Evolutionary conservation across 2,797 vertebrate species (phyloP).

Genomic region (Hozukius guyotensis): DNA sequence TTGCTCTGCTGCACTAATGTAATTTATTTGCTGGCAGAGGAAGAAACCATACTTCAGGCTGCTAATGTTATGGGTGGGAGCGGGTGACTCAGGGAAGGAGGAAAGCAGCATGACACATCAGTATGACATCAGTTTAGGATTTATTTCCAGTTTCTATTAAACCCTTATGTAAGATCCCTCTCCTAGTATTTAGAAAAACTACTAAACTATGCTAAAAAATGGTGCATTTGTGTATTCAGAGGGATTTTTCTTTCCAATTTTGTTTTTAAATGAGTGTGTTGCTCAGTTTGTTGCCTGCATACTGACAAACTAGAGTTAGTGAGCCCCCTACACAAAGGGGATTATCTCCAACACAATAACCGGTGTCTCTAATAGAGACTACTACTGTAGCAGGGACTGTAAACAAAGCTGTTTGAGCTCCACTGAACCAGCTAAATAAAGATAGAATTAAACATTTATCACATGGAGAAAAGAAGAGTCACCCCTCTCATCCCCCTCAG

Average conservation of each 20-base stretch:
- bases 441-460: neutral
- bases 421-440: neutral
- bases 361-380: neutral
- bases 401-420: constrained; percentile 14
- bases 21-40: constrained; percentile 37
- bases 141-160: constrained; percentile 9
- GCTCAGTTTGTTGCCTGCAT: constrained; percentile 1
- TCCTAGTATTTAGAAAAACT: neutral
- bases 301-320: constrained; percentile 22
- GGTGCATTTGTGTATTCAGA: neutral
- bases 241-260: neutral
- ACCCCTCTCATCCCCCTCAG: neutral
- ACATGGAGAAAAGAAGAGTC: neutral
- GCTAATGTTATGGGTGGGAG: constrained; percentile 45
- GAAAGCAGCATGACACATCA: constrained; percentile 69
- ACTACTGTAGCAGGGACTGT: neutral
- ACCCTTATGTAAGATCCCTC: neutral
- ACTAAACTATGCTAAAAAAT: neutral
- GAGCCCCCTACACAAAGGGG: constrained; percentile 48
- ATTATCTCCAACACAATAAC: constrained; percentile 56
- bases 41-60: constrained; percentile 36
- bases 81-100: constrained; percentile 63
- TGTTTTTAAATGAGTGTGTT: neutral
- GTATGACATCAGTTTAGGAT: constrained; percentile 58
- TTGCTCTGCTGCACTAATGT: constrained; percentile 13